Base-by-base conservation (phyloP, 2,113 vertebrate genomes). In the Oostethus manadensis region DNA sequence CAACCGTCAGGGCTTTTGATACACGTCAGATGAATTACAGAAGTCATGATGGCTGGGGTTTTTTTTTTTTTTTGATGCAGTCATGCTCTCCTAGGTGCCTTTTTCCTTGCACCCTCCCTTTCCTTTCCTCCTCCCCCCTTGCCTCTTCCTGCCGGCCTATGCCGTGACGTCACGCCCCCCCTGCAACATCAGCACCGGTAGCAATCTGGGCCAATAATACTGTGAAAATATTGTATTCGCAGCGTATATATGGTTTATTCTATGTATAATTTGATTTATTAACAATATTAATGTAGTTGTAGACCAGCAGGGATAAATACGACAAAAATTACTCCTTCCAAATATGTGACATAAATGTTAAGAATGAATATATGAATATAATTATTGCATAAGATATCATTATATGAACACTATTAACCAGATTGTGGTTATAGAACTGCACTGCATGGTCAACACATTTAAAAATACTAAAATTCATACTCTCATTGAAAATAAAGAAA, bases 91-190 rank as follows among this genome's bases (percentile, higher is more conserved):
- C 73, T 80, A 60, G 55, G 73, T 83, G 77, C 80, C 77, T 61
- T 71, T 66, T 83, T 77, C 62, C 78, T 43, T 42, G 11, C 38
- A 13, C 13, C 13, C 74, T 73, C 81, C 69, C 65, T 66, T 60
- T 66, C 56, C 60, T 58, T 56, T 20, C 62, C 69, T 60, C 62
- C 57, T 70, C 64, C 60, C 62, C 62, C 26, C 14, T 60, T 70
- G 51, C 58, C 53, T 69, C 74, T 48, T 81, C 74, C 71, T 73
- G 71, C 59, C 74, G 70, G 77, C 65, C 60, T 75, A 69, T 71
- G 66, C 66, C 16, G 70, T 87, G 87, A 89, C 88, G 88, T 87
- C 87, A 88, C 77, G 74, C 67, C 80, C 81, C 87, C 85, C 84
- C 80, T 85, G 84, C 88, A 88, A 69, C 88, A 88, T 90, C 90